phyloP scores from a whole-genome alignment of 2,113 vertebrate species.

The Megaceryle torquata region DNA sequence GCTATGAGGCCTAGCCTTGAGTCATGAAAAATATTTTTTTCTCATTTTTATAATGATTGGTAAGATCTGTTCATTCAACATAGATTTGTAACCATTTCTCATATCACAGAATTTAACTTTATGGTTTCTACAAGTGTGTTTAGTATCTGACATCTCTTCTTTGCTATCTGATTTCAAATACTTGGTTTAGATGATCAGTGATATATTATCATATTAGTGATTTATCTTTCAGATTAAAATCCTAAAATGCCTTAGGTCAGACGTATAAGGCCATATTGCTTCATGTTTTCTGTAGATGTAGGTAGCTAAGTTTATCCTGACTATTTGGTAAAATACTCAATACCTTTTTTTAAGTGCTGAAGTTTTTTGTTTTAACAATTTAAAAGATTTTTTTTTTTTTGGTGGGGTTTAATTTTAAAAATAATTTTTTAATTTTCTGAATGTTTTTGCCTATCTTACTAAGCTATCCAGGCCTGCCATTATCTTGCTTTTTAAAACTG shows the following conservation, averaged over 20 bases:
- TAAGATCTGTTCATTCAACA: neutral
- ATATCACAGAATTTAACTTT: neutral
- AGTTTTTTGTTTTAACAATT: neutral
- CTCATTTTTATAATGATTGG: neutral
- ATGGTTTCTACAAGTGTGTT: neutral
- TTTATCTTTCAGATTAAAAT: neutral
- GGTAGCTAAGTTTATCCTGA: neutral
- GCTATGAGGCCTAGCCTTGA: neutral
- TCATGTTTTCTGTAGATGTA: neutral
- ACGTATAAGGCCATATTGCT: neutral
- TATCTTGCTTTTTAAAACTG: neutral
- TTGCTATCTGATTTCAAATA: neutral
- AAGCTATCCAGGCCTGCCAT: neutral
- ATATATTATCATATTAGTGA: neutral
- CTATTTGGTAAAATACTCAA: neutral
- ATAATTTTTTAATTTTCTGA: neutral
- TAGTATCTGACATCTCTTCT: neutral
- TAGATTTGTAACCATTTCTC: neutral
- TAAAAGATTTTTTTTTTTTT: neutral
- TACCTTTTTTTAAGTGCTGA: neutral
- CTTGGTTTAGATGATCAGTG: neutral
- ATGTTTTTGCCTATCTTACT: neutral
- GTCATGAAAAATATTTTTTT: neutral
- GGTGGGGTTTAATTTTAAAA: neutral
- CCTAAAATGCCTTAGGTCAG: neutral